A percentile compares a stretch with the other conserved stretches of the same genome.
Conservation (phyloP, 2,888 invertebrate genomes). For the Cabera pusaria region DNA sequence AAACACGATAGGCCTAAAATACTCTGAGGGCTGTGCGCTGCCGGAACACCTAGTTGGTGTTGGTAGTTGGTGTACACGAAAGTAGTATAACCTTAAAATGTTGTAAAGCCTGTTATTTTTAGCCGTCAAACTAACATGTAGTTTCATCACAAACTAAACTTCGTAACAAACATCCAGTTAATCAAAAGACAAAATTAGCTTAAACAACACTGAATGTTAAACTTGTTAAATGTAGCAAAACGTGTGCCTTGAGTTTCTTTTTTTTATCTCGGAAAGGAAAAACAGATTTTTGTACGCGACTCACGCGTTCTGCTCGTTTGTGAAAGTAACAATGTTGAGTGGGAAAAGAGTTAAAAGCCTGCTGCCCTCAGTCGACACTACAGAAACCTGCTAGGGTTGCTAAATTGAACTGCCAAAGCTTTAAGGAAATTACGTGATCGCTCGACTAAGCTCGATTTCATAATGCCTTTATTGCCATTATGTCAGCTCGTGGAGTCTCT, state of each 20-base stretch:
- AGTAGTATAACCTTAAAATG: too few species aligned
- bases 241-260: slow-evolving; percentile 36
- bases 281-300: slow-evolving; percentile 63
- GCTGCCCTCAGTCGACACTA: slow-evolving; percentile 44
- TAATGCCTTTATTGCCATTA: not conserved
- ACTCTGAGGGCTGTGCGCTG: too few species aligned
- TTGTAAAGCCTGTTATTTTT: too few species aligned
- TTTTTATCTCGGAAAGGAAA: slow-evolving; percentile 46
- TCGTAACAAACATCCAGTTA: too few species aligned
- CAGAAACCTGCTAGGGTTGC: slow-evolving; percentile 29
- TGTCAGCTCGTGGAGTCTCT: slow-evolving; percentile 1
- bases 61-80: too few species aligned
- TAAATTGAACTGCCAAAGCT: slow-evolving; percentile 8
- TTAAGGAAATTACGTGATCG: slow-evolving; percentile 21
- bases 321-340: slow-evolving; percentile 76
- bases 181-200: slow-evolving; percentile 23
- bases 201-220: slow-evolving; percentile 33
- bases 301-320: slow-evolving; percentile 72
- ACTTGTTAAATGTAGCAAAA: slow-evolving; percentile 36
- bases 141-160: too few species aligned
- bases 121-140: too few species aligned
- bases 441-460: slow-evolving; percentile 7
- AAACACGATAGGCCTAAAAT: too few species aligned
- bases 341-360: slow-evolving; percentile 73
- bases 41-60: too few species aligned